Base-by-base conservation (phyloP, 2,888 invertebrate genomes). In the Drosophila pullipes region DNA sequence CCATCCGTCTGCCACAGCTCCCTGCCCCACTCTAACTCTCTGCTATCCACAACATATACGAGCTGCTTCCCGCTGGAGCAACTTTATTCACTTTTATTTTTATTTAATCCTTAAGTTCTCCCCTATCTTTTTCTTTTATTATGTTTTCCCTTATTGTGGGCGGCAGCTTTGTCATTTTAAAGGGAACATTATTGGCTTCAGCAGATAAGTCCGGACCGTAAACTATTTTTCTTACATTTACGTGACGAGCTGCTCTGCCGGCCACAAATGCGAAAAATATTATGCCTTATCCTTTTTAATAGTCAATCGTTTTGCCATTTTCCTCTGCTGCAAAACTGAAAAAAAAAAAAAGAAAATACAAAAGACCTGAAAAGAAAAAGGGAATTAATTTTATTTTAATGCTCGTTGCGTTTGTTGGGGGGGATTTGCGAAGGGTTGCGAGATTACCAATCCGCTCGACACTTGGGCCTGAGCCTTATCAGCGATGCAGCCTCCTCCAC, bases 261-360 rank as follows among this genome's bases (percentile, higher is more conserved):
- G 58, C 47, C 64, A 69, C 82, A 89, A 89, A 91, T 90, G 91
- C 74, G 88, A 83, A 91, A 91, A 90, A 88, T 76, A 90, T 91
- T 88, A 90, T 89, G 78, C 85, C 78, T 91, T 84, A 91, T 89
- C 84, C 83, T 77, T 90, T 91, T 89, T 85, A 88, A 89, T 86
- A 90, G 91, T 91, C 91, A 85, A 91, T 90, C 89, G 88, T 90
- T 91, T 91, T 81, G 83, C 79, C 80, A 88, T 90, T 91, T 91
- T 69, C 63, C 57, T 50, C 30, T 33, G 30, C 53, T 41, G 60
- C 67, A 58, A 59, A 33, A 39, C 30, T 44, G 35, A 47, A 33
- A 49, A 64, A 37, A 49, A 61, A 30, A 30, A 30, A 30, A 1
- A n/a, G n/a, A 31, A 59, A 28, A 47, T 41, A 47, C 35, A 61